A percentile compares a stretch with the other conserved stretches of the same genome.
Evolutionary conservation across 2,888 invertebrate genomes (phyloP).

Genomic region (Callyntrura sp.): DNA sequence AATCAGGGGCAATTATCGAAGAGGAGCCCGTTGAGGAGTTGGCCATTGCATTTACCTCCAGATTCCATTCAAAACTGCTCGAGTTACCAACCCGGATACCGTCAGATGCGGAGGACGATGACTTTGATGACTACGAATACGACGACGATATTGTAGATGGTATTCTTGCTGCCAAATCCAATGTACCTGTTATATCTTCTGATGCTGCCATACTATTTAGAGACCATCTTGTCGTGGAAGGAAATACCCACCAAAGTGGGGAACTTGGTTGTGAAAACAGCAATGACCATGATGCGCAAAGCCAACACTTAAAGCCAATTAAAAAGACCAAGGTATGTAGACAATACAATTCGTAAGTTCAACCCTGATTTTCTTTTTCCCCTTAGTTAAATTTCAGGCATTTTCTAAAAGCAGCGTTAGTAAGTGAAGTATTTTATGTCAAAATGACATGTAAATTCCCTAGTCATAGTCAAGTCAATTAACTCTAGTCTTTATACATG

Average conservation of each 20-base stretch:
- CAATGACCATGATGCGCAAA: constrained; percentile 51
- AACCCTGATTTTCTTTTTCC: neutral
- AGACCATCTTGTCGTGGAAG: constrained; percentile 46
- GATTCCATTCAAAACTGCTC: constrained; percentile 75
- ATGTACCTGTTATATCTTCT: constrained; percentile 65
- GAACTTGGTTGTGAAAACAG: constrained; percentile 55
- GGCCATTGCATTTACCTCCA: constrained; percentile 58
- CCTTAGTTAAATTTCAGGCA: neutral
- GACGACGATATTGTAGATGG: constrained; percentile 66
- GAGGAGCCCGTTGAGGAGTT: constrained; percentile 38
- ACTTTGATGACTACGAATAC: constrained; percentile 61
- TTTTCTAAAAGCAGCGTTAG: neutral
- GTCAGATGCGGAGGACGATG: constrained; percentile 77
- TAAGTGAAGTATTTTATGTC: constrained; percentile 6
- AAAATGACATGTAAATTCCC: constrained; percentile 12
- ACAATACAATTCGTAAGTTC: neutral
- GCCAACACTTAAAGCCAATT: constrained; percentile 49
- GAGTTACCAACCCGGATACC: constrained; percentile 80
- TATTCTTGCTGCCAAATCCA: constrained; percentile 64
- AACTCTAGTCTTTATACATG: neutral
- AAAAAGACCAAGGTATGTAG: constrained; percentile 71
- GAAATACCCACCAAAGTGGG: constrained; percentile 1
- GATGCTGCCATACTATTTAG: constrained; percentile 72
- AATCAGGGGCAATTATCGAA: neutral
- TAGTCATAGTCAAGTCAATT: neutral